Conservation (phyloP, 2,797 vertebrate genomes). For the Salmo trutta region DNA sequence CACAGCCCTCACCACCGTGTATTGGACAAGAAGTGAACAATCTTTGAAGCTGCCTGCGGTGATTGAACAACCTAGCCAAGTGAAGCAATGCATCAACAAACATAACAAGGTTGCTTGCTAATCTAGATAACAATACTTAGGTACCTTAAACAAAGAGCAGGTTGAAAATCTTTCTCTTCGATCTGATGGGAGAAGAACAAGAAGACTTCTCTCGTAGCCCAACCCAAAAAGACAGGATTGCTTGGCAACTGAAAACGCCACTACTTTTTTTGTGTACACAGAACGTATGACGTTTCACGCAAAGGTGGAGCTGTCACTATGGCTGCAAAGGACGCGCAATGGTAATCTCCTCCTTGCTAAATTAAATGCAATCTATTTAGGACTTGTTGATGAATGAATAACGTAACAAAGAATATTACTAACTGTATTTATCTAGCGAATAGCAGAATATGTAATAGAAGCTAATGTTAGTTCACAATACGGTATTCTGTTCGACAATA, state of each 20-base stretch:
- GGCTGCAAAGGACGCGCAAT: constrained; percentile 49
- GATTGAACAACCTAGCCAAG: not conserved
- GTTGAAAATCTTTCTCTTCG: not conserved
- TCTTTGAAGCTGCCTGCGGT: not conserved
- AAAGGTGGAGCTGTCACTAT: constrained; percentile 42
- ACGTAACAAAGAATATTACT: not conserved
- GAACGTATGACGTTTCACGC: constrained; percentile 11
- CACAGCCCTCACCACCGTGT: not conserved
- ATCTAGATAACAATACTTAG: not conserved
- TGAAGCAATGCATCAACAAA: not conserved
- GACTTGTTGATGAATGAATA: not conserved
- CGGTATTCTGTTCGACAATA: too few relatives aligned
- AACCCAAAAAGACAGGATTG: not conserved
- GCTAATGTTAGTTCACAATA: too few relatives aligned
- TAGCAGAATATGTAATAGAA: too few relatives aligned
- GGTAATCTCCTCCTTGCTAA: constrained; percentile 15
- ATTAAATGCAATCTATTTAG: not conserved
- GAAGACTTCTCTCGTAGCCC: not conserved
- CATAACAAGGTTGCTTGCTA: not conserved
- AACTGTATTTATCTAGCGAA: not conserved
- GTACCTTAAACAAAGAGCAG: constrained; percentile 3
- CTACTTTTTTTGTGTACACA: not conserved
- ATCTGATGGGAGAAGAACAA: not conserved
- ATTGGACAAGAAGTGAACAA: not conserved
- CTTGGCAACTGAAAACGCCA: constrained; percentile 15